Conservation (phyloP, 2,113 vertebrate genomes). For the Aegypius monachus region DNA sequence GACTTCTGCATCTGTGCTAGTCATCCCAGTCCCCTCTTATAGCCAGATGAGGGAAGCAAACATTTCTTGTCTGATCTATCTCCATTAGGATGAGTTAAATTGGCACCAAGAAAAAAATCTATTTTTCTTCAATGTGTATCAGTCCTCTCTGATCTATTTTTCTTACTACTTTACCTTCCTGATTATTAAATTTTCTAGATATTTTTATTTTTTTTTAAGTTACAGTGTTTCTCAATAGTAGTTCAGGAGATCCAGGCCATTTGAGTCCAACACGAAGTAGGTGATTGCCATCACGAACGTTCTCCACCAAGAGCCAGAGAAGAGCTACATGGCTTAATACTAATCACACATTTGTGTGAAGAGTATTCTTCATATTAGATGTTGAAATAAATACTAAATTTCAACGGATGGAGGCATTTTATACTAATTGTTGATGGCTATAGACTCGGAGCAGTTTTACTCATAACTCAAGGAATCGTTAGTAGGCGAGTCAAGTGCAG, state of each 20-base stretch:
- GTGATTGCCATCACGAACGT: rapidly evolving
- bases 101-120: neutral
- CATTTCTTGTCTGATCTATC: neutral
- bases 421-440: neutral
- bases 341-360: neutral
- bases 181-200: neutral
- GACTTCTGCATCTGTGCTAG: neutral
- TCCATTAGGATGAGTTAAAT: neutral
- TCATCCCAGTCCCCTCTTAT: neutral
- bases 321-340: neutral
- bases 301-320: neutral
- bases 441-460: neutral
- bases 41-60: neutral
- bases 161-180: neutral
- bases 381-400: neutral
- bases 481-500: neutral
- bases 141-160: neutral
- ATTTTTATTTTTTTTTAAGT: neutral
- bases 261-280: neutral
- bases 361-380: neutral
- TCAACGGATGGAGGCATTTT: neutral
- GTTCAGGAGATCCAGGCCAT: neutral
- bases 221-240: neutral
- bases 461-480: neutral
- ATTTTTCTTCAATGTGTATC: neutral